Percentiles rank a stretch among this genome's conserved stretches.
These are phyloP conservation scores for Diorhabda carinulata DNA, from an alignment of 1,140 invertebrate species.

Conservation along the genomic window DNA sequence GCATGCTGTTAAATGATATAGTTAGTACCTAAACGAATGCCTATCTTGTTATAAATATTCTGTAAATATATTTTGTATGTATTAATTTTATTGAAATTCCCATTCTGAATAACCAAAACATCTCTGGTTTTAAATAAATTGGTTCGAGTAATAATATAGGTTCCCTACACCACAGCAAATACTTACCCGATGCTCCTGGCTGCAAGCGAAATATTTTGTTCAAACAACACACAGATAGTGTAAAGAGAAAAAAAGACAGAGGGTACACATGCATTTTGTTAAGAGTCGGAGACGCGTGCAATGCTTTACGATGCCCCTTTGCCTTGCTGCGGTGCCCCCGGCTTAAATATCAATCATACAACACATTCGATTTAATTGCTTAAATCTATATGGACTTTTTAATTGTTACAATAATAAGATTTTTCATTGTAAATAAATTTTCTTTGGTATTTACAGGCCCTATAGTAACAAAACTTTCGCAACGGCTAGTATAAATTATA, in stretches of 20 bases:
- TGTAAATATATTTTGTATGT: too few species aligned
- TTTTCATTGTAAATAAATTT: too few species aligned
- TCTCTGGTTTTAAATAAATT: not conserved
- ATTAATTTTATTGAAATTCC: not conserved
- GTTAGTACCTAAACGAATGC: too few species aligned
- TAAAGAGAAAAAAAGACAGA: conserved; percentile 22
- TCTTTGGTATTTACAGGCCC: too few species aligned
- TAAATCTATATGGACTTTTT: too few species aligned
- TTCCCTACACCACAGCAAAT: conserved; percentile 37
- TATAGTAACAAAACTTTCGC: too few species aligned
- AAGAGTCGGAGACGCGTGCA: conserved; percentile 40
- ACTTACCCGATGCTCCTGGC: conserved; percentile 39
- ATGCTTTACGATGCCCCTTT: conserved; percentile 40
- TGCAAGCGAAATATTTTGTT: conserved; percentile 36
- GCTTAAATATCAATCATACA: not conserved
- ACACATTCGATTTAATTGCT: too few species aligned
- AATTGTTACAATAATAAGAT: too few species aligned
- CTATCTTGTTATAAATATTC: too few species aligned
- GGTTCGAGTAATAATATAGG: not conserved
- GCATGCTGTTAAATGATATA: too few species aligned
- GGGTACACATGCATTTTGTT: conserved; percentile 33
- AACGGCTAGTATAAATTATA: too few species aligned
- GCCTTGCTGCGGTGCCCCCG: conserved; percentile 40
- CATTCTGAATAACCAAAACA: conserved; percentile 8
- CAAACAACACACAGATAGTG: conserved; percentile 32